Evolutionary conservation across 2,113 vertebrate species (phyloP), one percentile per base, ranked within the genome.

Genomic region (Lathamus discolor): DNA sequence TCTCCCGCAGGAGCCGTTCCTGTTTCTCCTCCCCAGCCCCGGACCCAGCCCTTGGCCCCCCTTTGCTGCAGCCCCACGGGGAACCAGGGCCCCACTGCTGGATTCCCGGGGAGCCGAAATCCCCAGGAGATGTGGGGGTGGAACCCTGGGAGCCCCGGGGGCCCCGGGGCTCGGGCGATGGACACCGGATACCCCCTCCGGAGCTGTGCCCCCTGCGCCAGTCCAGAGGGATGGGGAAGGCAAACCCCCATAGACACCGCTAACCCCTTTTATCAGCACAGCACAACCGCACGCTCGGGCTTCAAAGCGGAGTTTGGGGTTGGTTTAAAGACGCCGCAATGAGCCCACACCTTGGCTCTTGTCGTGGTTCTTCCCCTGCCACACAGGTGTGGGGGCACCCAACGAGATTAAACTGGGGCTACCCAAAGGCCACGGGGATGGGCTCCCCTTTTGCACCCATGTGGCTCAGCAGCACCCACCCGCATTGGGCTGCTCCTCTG

Each of bases 1-100:
- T 97, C 96, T 96, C 85, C 78, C 44, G 74, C 95, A 96, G 57
- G 85, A 90, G 41, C 52, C 20, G 96, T 95, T 98, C 95, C 95
- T 96, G 86, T 97, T 95, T 95, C 85, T 93, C 62, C 55, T 12
- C 68, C 62, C 31, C 43, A 8, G 35, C 7, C 20, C 11, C 1
- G 1, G 54, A 11, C 16, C 0, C 18, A 39, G 41, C 41, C 78
- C 37, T 33, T 5, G 1, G 19, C 20, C 43, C 46, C 7, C 59
- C 51, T 46, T 13, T 2, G 2, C 63, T 20, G 5, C 70, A 52
- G 52, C 44, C 37, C 33, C 39, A 8, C 1, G 2, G n/a, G 25
- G 57, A 63, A 43, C 4, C 12, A 2, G 0, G 17, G 37, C 15
- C 28, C 18, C 52, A 17, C n/a, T n/a, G n/a, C n/a, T n/a, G n/a